Percentiles rank a stretch among this genome's conserved stretches.
Evolutionary conservation across 2,113 vertebrate species (phyloP).

Genomic region (Rhizomys pruinosus): DNA sequence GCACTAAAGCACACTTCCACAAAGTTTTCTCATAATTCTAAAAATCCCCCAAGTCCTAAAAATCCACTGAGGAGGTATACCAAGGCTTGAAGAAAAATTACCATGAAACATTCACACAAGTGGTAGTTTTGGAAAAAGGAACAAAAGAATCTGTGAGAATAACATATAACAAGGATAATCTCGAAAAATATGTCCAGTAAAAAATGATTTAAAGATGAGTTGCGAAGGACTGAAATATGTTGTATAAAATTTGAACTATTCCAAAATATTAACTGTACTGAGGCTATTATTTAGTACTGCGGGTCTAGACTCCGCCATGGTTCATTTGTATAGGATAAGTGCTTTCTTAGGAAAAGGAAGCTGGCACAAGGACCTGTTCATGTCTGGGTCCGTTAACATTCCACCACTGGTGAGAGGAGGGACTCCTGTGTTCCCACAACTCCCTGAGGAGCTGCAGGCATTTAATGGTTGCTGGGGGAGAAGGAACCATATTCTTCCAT

Average conservation of each 20-base stretch:
- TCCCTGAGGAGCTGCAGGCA: background rate
- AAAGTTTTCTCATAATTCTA: background rate
- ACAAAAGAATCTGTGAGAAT: background rate
- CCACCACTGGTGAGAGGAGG: too few relatives aligned
- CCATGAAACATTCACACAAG: background rate
- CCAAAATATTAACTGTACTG: slow-evolving; percentile 9
- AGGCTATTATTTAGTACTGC: background rate
- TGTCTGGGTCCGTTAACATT: too few relatives aligned
- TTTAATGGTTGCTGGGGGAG: too few relatives aligned
- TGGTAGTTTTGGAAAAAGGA: background rate
- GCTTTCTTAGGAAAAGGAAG: background rate
- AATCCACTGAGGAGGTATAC: background rate
- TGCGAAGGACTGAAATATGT: background rate
- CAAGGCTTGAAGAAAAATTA: background rate
- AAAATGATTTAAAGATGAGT: slow-evolving; percentile 25
- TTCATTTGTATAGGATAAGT: background rate
- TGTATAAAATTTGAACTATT: background rate
- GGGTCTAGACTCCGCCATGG: background rate
- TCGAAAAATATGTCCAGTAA: background rate
- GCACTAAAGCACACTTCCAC: background rate
- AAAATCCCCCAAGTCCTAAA: background rate
- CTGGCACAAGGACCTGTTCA: background rate
- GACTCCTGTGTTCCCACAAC: background rate
- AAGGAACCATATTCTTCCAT: background rate
- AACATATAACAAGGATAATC: background rate